Base-by-base conservation (phyloP, 2,888 invertebrate genomes). In the Lasioglossum morio region DNA sequence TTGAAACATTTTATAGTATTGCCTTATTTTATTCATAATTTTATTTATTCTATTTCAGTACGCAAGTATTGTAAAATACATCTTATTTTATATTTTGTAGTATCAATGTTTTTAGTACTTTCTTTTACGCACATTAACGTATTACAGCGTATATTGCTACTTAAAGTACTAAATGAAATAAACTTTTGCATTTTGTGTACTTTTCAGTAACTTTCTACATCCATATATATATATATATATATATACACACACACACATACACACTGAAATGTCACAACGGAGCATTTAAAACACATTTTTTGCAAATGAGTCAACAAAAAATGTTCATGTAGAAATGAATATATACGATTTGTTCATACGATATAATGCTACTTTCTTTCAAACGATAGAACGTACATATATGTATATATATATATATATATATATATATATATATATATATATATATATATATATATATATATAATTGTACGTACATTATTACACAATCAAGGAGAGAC, bases 101-200 rank as follows among this genome's bases (percentile, higher is more conserved):
- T 73, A 53, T 77, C 72, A 34, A 69, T 76, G 79, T 77, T 81
- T 70, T 70, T 77, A 77, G n/a, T 84, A 75, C 14, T 81, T 81
- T 72, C 48, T 57, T 74, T 66, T 86, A 74, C 40, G 79, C 84
- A 77, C 77, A 70, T 43, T 60, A 30, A 73, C 60, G 48, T 23
- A 76, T 76, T 76, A 37, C 37, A 23, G 27, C 48, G 82, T 82
- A 87, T 86, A 89, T 88, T 72, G 88, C 85, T 87, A 87, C 84
- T 86, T 86, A 87, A 81, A 79, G 81, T 79, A 70, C 84, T 72
- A 60, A 77, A 73, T 81, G 81, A 87, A 86, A 70, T 79, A 79
- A 86, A 77, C 72, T 89, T 88, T 69, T 89, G 72, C 87, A 81
- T 76, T 85, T 80, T 89, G 63, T 74, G 77, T 53, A 83, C n/a